phyloP scores from a whole-genome alignment of 1,140 invertebrate genomes.

The Tyrophagus putrescentiae region DNA sequence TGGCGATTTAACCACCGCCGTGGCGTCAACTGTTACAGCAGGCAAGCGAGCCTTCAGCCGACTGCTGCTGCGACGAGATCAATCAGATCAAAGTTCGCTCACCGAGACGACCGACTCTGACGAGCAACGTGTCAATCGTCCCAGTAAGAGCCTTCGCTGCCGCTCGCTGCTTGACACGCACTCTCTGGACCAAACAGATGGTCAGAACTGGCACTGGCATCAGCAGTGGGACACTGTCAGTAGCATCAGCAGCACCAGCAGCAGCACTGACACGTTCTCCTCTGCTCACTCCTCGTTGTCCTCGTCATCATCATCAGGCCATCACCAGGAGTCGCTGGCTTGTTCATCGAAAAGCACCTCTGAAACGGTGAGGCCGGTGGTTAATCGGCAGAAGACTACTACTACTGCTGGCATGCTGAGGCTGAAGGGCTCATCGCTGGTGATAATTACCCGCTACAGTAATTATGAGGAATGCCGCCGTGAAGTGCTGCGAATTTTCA shows the following conservation, averaged over 20 bases:
- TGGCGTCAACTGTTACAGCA: neutral
- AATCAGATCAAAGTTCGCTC: slow-evolving; percentile 1
- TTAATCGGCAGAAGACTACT: slow-evolving; percentile 3
- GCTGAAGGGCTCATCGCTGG: neutral
- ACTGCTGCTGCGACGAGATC: neutral
- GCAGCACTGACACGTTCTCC: neutral
- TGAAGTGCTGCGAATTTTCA: neutral
- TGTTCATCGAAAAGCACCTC: too few relatives aligned
- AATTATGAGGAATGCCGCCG: slow-evolving; percentile 5
- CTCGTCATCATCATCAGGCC: too few relatives aligned
- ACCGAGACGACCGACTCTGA: slow-evolving; percentile 8
- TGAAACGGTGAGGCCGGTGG: too few relatives aligned
- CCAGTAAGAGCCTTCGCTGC: neutral
- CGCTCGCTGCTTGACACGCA: neutral
- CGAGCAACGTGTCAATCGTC: slow-evolving; percentile 9
- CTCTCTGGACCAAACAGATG: slow-evolving; percentile 6
- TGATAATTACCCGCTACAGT: slow-evolving; percentile 8
- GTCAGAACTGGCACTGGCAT: neutral
- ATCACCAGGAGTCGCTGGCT: too few relatives aligned
- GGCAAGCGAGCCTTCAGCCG: neutral
- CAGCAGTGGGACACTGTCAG: too few relatives aligned
- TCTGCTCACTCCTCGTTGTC: too few relatives aligned
- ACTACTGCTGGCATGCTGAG: too few relatives aligned
- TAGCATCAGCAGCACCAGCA: neutral
- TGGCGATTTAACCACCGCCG: too few relatives aligned